These are phyloP conservation scores for Aeoliscus strigatus DNA, from an alignment of 2,797 vertebrate species.

Conservation along the genomic window DNA sequence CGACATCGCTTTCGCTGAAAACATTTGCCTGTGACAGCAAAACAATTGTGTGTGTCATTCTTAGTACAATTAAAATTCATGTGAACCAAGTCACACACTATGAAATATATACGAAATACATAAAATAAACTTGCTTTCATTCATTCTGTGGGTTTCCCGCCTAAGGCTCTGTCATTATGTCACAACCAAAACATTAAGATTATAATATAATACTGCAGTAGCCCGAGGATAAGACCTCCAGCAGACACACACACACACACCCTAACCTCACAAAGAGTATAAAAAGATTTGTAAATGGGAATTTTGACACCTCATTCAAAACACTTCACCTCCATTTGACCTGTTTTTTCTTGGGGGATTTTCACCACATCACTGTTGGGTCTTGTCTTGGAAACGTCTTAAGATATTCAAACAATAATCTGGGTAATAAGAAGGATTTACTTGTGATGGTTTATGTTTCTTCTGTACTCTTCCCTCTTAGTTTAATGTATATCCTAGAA, in stretches of 20 bases:
- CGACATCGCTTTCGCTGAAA: too few species aligned
- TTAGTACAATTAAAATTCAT: too few species aligned
- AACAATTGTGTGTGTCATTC: too few species aligned
- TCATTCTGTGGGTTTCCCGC: conserved; percentile 15
- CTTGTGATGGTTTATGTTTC: conserved; percentile 17
- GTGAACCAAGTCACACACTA: too few species aligned
- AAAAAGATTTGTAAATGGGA: conserved; percentile 17
- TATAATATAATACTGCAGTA: conserved; percentile 37
- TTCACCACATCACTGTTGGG: conserved; percentile 12
- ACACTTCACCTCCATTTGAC: conserved; percentile 3
- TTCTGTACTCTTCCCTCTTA: background rate
- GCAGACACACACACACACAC: conserved; percentile 16
- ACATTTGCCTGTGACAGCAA: too few species aligned
- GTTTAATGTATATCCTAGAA: too few species aligned
- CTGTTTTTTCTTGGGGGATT: conserved; percentile 10
- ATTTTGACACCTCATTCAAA: conserved; percentile 14
- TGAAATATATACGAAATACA: too few species aligned
- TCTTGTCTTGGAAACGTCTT: conserved; percentile 24
- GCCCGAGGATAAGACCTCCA: conserved; percentile 48
- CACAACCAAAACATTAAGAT: conserved; percentile 35
- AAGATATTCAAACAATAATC: conserved; percentile 17
- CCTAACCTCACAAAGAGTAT: conserved; percentile 33
- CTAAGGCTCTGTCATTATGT: conserved; percentile 28
- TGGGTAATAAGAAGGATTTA: conserved; percentile 24
- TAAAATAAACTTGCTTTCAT: conserved; percentile 4